phyloP scores from a whole-genome alignment of 2,888 invertebrate genomes.

The Mimumesa dahlbomi region DNA sequence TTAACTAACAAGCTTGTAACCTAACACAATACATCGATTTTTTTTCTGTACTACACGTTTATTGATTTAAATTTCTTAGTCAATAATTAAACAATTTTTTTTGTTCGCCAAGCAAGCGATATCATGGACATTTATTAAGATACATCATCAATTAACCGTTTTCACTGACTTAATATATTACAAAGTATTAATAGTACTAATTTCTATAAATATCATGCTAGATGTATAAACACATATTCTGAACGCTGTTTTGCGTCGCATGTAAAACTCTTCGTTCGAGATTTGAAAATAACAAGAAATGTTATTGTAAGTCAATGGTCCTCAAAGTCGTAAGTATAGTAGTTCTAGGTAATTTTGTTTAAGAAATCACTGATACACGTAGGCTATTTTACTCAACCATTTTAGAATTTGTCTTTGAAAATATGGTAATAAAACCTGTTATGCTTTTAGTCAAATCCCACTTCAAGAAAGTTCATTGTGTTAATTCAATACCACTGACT shows the following conservation, averaged over 20 bases:
- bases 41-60: conserved; percentile 31
- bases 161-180: conserved; percentile 33
- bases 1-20: too few relatives aligned
- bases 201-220: neutral
- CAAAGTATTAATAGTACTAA: conserved; percentile 15
- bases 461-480: too few relatives aligned
- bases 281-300: conserved; percentile 44
- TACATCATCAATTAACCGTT: conserved; percentile 62
- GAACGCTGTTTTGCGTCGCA: conserved; percentile 2
- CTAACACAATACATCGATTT: conserved; percentile 38
- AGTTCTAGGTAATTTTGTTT: conserved; percentile 27
- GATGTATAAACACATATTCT: too few relatives aligned
- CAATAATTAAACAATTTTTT: conserved; percentile 33
- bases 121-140: conserved; percentile 63
- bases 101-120: conserved; percentile 23
- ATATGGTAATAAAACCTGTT: too few relatives aligned
- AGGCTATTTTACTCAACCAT: too few relatives aligned
- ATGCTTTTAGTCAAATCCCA: too few relatives aligned
- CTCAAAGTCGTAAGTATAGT: conserved; percentile 66
- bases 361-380: too few relatives aligned
- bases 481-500: too few relatives aligned
- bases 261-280: conserved; percentile 20
- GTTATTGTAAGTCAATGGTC: conserved; percentile 74
- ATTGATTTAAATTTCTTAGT: conserved; percentile 26
- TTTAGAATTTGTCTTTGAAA: too few relatives aligned